These are phyloP conservation scores for Drosophila equinoxialis DNA, from an alignment of 1,140 invertebrate species.

Conservation along the genomic window DNA sequence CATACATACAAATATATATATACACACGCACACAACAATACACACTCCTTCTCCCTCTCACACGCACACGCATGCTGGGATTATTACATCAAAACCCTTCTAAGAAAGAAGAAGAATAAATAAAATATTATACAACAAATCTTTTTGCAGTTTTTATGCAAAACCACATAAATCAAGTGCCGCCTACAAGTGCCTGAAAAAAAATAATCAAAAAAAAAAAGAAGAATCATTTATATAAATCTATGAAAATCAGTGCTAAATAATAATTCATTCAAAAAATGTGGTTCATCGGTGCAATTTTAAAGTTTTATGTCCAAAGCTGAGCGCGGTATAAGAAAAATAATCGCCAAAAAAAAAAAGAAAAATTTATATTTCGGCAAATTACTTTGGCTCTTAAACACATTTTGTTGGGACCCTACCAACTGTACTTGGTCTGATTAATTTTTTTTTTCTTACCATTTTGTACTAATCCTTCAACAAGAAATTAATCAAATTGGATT, in stretches of 20 bases:
- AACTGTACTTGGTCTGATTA: constrained; percentile 50
- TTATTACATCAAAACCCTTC: constrained; percentile 28
- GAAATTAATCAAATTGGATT: constrained; percentile 74
- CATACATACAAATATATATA: constrained; percentile 43
- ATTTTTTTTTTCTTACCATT: background rate
- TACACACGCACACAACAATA: constrained; percentile 43
- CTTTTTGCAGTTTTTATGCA: constrained; percentile 45
- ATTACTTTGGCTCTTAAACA: constrained; percentile 26
- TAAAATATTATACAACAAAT: constrained; percentile 34
- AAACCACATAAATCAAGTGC: constrained; percentile 42
- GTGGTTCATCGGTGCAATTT: constrained; percentile 63
- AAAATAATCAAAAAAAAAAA: constrained; percentile 11
- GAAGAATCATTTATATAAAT: constrained; percentile 18
- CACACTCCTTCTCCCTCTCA: constrained; percentile 18
- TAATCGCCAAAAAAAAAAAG: constrained; percentile 19
- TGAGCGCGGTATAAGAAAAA: constrained; percentile 16
- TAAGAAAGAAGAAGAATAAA: constrained; percentile 32
- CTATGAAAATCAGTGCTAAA: constrained; percentile 28
- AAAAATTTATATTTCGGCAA: constrained; percentile 25
- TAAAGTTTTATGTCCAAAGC: constrained; percentile 61
- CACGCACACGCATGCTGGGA: constrained; percentile 29
- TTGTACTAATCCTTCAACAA: constrained; percentile 1
- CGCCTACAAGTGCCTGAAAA: constrained; percentile 47
- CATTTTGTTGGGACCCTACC: constrained; percentile 33
- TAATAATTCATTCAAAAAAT: constrained; percentile 55